A percentile compares a stretch with the other conserved stretches of the same genome.
Evolutionary conservation across 2,113 vertebrate species (phyloP).

Genomic region (Macaca mulatta): DNA sequence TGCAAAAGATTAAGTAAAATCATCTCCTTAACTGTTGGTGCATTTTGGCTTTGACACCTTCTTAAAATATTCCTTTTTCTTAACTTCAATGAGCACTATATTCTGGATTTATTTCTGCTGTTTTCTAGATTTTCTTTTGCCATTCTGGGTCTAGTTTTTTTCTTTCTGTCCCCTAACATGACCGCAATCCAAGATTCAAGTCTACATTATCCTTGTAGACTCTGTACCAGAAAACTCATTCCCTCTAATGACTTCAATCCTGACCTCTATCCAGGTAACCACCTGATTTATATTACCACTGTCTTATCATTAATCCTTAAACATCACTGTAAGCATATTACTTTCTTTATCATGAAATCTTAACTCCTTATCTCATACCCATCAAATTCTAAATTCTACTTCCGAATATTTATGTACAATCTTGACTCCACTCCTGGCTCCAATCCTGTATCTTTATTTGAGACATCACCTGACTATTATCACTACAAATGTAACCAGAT

Average conservation of each 20-base stretch:
- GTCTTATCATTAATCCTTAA: background rate
- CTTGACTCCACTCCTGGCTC: background rate
- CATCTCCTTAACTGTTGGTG: background rate
- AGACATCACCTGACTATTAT: background rate
- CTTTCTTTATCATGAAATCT: constrained; percentile 13
- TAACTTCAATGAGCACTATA: background rate
- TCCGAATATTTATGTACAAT: background rate
- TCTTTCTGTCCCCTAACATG: background rate
- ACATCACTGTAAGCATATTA: background rate
- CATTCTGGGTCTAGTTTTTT: background rate
- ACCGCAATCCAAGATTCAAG: background rate
- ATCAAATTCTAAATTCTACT: background rate
- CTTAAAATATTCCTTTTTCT: constrained; percentile 15
- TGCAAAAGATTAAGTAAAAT: background rate
- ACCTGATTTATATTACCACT: background rate
- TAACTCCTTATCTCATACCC: background rate
- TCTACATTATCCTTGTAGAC: background rate
- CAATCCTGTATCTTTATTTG: background rate
- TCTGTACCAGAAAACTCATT: background rate
- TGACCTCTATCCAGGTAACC: background rate
- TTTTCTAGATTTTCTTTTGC: background rate
- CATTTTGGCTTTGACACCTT: background rate
- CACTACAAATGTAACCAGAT: background rate
- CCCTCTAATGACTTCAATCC: background rate
- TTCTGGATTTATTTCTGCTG: background rate